Conservation (phyloP, 1,140 invertebrate species). For the Lepidostoma basale region DNA sequence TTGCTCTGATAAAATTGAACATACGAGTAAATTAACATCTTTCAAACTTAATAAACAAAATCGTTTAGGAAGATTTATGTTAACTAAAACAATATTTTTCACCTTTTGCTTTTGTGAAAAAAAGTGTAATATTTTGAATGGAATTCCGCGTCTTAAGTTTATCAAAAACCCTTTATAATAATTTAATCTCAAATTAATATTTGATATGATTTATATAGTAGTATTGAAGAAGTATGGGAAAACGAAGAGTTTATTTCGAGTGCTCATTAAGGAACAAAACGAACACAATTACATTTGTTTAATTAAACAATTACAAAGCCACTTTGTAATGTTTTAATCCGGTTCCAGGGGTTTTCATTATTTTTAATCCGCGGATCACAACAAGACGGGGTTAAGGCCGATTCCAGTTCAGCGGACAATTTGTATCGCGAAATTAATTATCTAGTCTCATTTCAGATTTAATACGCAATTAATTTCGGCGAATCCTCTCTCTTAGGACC, state of each 20-base stretch:
- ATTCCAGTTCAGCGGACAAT: conserved; percentile 33
- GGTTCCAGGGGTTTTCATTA: conserved; percentile 15
- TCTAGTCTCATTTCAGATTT: conserved; percentile 46
- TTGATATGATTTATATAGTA: too few species aligned
- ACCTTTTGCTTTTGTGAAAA: too few species aligned
- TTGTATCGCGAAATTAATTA: conserved; percentile 46
- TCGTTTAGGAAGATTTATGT: too few species aligned
- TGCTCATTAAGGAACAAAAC: neutral
- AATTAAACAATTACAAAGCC: conserved; percentile 15
- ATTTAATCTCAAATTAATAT: too few species aligned
- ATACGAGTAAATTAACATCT: too few species aligned
- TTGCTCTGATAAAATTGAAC: too few species aligned
- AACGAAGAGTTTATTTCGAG: neutral
- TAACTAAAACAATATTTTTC: too few species aligned
- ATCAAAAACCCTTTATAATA: too few species aligned
- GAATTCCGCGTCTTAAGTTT: too few species aligned
- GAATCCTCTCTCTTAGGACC: conserved; percentile 33
- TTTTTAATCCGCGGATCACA: conserved; percentile 26
- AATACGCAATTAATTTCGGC: conserved; percentile 46
- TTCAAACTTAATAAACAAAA: too few species aligned
- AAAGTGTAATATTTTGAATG: too few species aligned
- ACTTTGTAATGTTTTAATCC: conserved; percentile 22
- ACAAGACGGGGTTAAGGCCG: conserved; percentile 34
- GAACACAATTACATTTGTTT: neutral
- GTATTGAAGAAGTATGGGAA: too few species aligned